A percentile compares a stretch with the other conserved stretches of the same genome.
phyloP scores from a whole-genome alignment of 2,797 vertebrate genomes.

The Poeciliopsis infans region DNA sequence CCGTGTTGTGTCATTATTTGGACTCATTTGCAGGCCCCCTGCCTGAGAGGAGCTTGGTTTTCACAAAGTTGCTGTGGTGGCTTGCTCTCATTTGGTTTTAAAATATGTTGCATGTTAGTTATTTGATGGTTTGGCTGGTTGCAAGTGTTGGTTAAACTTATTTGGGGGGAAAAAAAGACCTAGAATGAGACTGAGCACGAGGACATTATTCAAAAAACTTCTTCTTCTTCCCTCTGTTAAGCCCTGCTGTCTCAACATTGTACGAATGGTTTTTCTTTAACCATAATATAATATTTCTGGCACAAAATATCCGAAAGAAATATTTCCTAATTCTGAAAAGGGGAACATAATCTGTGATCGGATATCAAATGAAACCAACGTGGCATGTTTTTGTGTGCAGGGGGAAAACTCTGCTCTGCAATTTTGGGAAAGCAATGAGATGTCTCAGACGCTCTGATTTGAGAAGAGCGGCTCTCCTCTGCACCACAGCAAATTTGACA shows the following conservation, averaged over 20 bases:
- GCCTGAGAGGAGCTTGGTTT: conserved; percentile 50
- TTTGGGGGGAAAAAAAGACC: conserved; percentile 43
- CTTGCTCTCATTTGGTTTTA: conserved; percentile 62
- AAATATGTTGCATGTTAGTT: conserved; percentile 68
- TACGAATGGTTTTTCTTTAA: conserved; percentile 66
- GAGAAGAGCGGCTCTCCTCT: conserved; percentile 56
- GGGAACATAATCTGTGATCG: conserved; percentile 77
- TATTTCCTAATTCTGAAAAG: conserved; percentile 75
- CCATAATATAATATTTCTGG: conserved; percentile 68
- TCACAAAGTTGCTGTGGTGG: conserved; percentile 64
- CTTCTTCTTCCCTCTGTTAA: conserved; percentile 13
- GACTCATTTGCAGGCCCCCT: conserved; percentile 68
- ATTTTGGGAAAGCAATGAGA: conserved; percentile 72
- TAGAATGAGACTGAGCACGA: conserved; percentile 36
- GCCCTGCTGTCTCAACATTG: conserved; percentile 44
- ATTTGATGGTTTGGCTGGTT: conserved; percentile 71
- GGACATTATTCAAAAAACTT: conserved; percentile 58
- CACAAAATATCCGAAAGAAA: conserved; percentile 58
- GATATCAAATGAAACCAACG: conserved; percentile 74
- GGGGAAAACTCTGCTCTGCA: conserved; percentile 66
- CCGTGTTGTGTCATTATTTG: conserved; percentile 75
- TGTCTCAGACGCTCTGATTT: conserved; percentile 61
- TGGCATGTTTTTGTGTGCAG: conserved; percentile 68
- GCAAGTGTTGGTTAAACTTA: conserved; percentile 67
- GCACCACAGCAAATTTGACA: conserved; percentile 49